Evolutionary conservation across 2,113 vertebrate species (phyloP).

Genomic region (Brienomyrus longianalis): DNA sequence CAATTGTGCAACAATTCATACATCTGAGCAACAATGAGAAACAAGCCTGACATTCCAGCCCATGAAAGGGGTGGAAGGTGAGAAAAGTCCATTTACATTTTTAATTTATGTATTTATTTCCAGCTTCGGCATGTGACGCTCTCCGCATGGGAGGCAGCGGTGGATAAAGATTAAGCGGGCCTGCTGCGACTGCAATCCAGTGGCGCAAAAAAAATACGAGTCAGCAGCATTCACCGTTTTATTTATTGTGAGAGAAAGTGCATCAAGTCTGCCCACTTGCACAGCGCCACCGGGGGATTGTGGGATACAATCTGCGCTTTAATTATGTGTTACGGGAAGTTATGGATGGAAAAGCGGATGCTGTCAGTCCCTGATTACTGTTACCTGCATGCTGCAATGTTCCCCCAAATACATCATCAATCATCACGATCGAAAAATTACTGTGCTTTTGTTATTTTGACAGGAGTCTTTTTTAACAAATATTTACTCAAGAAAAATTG

Average conservation of each 20-base stretch:
- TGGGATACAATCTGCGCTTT: conserved; percentile 4
- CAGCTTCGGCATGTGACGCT: neutral
- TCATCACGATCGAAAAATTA: neutral
- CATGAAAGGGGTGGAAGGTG: neutral
- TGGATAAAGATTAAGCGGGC: conserved; percentile 12
- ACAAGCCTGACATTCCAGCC: neutral
- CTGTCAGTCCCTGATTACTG: neutral
- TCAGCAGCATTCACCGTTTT: conserved; percentile 4
- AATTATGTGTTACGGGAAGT: neutral
- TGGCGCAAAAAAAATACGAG: neutral
- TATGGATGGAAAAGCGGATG: neutral
- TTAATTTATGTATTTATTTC: conserved; percentile 8
- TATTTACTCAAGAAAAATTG: neutral
- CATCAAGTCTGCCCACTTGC: neutral
- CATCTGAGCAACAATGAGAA: neutral
- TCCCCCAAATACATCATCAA: neutral
- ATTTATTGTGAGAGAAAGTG: neutral
- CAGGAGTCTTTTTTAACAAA: neutral
- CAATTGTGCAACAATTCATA: neutral
- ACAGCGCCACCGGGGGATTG: neutral
- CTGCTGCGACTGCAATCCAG: neutral
- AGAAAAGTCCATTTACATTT: conserved; percentile 1
- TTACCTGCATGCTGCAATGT: neutral
- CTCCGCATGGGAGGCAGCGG: conserved; percentile 1
- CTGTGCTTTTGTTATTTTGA: neutral